Evolutionary conservation across 2,797 vertebrate genomes (phyloP), one percentile per base, ranked within the genome.

Genomic region (Scleropages formosus): DNA sequence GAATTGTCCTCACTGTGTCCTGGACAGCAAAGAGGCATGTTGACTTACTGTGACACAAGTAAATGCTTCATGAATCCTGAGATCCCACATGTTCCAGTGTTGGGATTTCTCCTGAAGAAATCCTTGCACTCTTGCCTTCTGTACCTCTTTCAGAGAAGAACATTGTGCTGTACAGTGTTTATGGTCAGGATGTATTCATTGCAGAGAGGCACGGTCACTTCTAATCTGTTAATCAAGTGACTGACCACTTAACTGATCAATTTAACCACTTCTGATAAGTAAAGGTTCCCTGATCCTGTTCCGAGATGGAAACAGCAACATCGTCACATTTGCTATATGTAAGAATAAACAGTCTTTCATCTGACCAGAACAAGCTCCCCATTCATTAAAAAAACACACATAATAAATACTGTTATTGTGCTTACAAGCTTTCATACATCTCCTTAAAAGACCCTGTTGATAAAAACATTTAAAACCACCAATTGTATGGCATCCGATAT

Each of bases 11-110:
- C 12, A 59, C 18, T 24, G 64, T 69, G 64, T 56, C 15, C 65
- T 13, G 74, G 20, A 63, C 60, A 74, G 12, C 60, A 51, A 18
- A 67, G 16, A 20, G 70, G 59, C 83, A 80, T 39, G 39, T 27
- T 73, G 31, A 18, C 67, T 80, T 62, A 75, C 47, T 39, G 31
- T 22, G 22, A 75, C 18, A 65, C 56, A 72, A n/a, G 16, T 60
- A 71, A 58, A 75, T 31, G 60, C 9, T 12, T 18, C 20, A 67
- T 46, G 44, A 27, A 68, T 18, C 46, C 39, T 47, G 39, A 69
- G 39, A 49, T 49, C 47, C 11, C 46, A 69, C 39, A 67, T 56
- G 22, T 58, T 12, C 53, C 53, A 3, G 67, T 39, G 47, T 70
- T 22, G 56, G 24, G 24, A 26, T 53, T 67, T 7, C n/a, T 7